A percentile compares a stretch with the other conserved stretches of the same genome.
phyloP scores from a whole-genome alignment of 2,888 invertebrate genomes.

The Scrobipalpa costella region DNA sequence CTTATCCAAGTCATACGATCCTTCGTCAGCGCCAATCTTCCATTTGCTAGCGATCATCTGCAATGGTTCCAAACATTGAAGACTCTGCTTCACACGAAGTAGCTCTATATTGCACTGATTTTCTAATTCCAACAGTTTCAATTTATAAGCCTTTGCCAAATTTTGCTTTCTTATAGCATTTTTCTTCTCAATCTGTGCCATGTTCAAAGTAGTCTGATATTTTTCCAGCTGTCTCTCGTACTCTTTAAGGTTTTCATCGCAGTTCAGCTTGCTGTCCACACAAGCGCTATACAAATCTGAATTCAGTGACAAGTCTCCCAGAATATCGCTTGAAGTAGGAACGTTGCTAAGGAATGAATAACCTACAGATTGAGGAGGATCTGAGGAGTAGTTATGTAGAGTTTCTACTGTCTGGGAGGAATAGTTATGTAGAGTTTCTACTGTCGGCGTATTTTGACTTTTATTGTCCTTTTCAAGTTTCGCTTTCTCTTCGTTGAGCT shows the following conservation, averaged over 20 bases:
- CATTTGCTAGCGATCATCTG: constrained; percentile 68
- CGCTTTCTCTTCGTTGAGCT: constrained; percentile 64
- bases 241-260: constrained; percentile 67
- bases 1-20: constrained; percentile 53
- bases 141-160: constrained; percentile 69
- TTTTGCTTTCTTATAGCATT: constrained; percentile 73
- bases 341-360: constrained; percentile 32
- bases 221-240: constrained; percentile 73
- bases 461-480: constrained; percentile 53
- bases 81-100: constrained; percentile 69
- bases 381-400: not conserved
- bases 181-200: constrained; percentile 73
- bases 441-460: constrained; percentile 25
- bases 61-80: constrained; percentile 71
- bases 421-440: not conserved
- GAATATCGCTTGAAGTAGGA: constrained; percentile 35
- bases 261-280: constrained; percentile 60
- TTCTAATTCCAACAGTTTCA: constrained; percentile 72
- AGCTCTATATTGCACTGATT: constrained; percentile 75
- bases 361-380: constrained; percentile 34
- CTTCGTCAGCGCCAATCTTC: constrained; percentile 53
- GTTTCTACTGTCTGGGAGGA: constrained; percentile 16
- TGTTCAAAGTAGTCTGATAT: constrained; percentile 69
- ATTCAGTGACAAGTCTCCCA: constrained; percentile 36
- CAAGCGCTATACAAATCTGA: constrained; percentile 50